Base-by-base conservation (phyloP, 2,113 vertebrate species). In the Pitta sordida region DNA sequence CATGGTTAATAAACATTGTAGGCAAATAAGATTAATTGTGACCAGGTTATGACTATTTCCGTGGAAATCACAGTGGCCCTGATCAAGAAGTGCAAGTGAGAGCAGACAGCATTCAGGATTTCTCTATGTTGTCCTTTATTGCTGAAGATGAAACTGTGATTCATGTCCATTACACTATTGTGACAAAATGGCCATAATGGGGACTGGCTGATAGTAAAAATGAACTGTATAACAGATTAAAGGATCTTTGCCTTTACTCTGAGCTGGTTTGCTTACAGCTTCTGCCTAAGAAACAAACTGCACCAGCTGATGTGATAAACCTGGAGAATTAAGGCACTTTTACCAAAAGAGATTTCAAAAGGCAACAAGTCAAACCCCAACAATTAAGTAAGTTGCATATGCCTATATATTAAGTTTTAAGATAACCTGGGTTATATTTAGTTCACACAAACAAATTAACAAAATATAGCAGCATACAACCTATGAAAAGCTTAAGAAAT, bases 401-500 rank as follows among this genome's bases (percentile, higher is more conserved):
- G 21, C 56, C 30, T 94, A 73, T 94, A 95, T 88, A 94, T 95
- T 94, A 95, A 49, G 51, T 90, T 92, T 94, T 76, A 82, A 69
- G 68, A 95, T 92, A 93, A 76, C 84, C 79, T 92, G 86, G 76
- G 60, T 85, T 85, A 76, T 81, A 70, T 73, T 80, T 83, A 58
- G 22, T 88, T 88, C 75, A 69, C 82, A 88, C 87, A 85, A 85
- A 87, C 43, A 91, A 90, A 92, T 77, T 96, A 89, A 96, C 80
- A 95, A 96, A 92, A 87, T 82, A 80, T 95, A 96, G 94, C 91
- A 96, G 86, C 95, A 90, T 96, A 90, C 89, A 88, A 90, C 85
- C 91, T 96, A 92, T 95, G 73, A 96, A 97, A 96, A 89, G 69
- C 65, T 96, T 96, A 94, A 94, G 91, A 97, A 97, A 95, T 96